Conservation (phyloP, 2,888 invertebrate species). For the Acrocyrtus sp. region DNA sequence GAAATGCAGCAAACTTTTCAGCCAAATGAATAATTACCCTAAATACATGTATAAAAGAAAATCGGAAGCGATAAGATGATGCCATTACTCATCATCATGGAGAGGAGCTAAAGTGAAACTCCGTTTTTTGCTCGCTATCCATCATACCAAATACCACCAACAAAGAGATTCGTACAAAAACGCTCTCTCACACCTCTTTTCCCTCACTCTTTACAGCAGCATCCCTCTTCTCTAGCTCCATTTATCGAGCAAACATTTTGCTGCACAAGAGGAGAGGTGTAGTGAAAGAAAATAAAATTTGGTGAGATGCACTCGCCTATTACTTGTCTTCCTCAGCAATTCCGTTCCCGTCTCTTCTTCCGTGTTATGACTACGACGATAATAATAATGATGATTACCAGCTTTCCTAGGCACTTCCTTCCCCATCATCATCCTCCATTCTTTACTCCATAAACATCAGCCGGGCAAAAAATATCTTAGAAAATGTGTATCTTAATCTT, state of each 20-base stretch:
- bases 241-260: slow-evolving; percentile 31
- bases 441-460: slow-evolving; percentile 42
- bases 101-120: slow-evolving; percentile 19
- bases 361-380: slow-evolving; percentile 37
- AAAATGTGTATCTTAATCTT: slow-evolving; percentile 40
- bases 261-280: background rate
- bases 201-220: background rate
- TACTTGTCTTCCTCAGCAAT: slow-evolving; percentile 1
- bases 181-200: slow-evolving; percentile 31
- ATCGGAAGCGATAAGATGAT: slow-evolving; percentile 42
- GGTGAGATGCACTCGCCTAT: background rate
- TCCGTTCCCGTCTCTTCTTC: slow-evolving; percentile 7
- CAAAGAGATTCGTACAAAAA: no score
- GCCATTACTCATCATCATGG: slow-evolving; percentile 49
- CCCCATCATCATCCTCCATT: slow-evolving; percentile 32
- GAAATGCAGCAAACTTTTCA: no score
- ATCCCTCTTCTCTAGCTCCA: slow-evolving; percentile 1
- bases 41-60: slow-evolving; percentile 30
- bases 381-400: slow-evolving; percentile 53
- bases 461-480: slow-evolving; percentile 23
- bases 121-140: slow-evolving; percentile 14
- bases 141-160: no score
- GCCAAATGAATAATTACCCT: slow-evolving; percentile 44
- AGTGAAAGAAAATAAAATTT: slow-evolving; percentile 10
- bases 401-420: slow-evolving; percentile 45